Conservation (phyloP, 2,113 vertebrate genomes). For the Pachycephala philippinensis region DNA sequence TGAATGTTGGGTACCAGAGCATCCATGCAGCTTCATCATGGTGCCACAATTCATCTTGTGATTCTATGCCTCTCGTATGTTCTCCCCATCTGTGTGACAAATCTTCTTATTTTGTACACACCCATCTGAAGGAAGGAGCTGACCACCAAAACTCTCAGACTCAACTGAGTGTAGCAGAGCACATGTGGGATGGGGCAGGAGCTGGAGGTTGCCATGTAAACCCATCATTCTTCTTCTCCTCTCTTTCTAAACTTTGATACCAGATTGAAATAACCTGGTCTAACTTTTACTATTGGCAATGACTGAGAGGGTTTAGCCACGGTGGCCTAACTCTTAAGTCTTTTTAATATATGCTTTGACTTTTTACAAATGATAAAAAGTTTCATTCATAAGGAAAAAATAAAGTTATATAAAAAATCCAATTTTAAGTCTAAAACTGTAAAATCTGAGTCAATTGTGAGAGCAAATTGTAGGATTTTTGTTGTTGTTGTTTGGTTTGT, state of each 20-base stretch:
- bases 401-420: background rate
- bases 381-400: background rate
- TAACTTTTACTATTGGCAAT: background rate
- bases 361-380: background rate
- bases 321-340: background rate
- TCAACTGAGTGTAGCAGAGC: background rate
- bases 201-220: background rate
- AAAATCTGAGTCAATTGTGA: background rate
- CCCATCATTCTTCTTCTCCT: background rate
- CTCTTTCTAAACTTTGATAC: background rate
- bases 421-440: background rate
- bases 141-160: background rate
- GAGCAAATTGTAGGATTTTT: background rate
- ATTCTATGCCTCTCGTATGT: rapidly evolving
- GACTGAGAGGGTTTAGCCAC: rapidly evolving
- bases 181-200: background rate
- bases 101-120: background rate
- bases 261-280: background rate
- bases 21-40: background rate
- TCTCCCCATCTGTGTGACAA: background rate
- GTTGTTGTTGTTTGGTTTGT: background rate
- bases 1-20: background rate
- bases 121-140: background rate
- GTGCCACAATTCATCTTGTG: rapidly evolving
- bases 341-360: background rate